Percentiles rank a stretch among this genome's conserved stretches.
phyloP scores from a whole-genome alignment of 2,797 vertebrate species.

The Hemitrygon akajei region DNA sequence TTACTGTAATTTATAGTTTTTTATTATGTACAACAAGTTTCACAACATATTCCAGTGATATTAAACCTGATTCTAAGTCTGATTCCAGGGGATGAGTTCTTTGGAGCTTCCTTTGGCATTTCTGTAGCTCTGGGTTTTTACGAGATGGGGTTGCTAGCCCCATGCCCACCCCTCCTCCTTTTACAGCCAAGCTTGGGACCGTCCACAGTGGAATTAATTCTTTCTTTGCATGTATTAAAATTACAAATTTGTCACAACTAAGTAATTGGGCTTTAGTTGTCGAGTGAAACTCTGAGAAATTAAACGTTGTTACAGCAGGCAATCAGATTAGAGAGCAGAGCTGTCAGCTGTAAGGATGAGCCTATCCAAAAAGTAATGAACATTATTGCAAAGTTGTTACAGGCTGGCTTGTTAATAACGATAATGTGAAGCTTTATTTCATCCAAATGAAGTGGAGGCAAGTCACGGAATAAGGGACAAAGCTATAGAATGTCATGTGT shows the following conservation, averaged over 20 bases:
- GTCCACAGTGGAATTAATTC: background rate
- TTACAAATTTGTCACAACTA: background rate
- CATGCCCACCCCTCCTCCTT: too few relatives aligned
- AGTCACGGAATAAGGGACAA: background rate
- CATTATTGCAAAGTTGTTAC: background rate
- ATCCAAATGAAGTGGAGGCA: background rate
- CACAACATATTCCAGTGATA: too few relatives aligned
- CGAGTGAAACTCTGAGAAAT: background rate
- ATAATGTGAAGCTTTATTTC: background rate
- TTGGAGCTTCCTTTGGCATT: too few relatives aligned
- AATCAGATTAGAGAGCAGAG: background rate
- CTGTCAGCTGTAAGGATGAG: background rate
- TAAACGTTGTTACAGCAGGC: background rate
- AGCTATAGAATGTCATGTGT: too few relatives aligned
- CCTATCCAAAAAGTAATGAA: background rate
- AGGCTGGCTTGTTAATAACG: background rate
- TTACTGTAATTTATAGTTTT: too few relatives aligned
- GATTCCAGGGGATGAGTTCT: too few relatives aligned
- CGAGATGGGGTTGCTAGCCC: too few relatives aligned
- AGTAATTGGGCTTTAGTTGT: background rate
- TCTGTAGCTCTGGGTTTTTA: too few relatives aligned
- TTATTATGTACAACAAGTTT: too few relatives aligned
- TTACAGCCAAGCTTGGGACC: too few relatives aligned
- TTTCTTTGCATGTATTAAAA: background rate
- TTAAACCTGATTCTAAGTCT: too few relatives aligned